phyloP scores from a whole-genome alignment of 2,888 invertebrate species.

The Phasia obesa region DNA sequence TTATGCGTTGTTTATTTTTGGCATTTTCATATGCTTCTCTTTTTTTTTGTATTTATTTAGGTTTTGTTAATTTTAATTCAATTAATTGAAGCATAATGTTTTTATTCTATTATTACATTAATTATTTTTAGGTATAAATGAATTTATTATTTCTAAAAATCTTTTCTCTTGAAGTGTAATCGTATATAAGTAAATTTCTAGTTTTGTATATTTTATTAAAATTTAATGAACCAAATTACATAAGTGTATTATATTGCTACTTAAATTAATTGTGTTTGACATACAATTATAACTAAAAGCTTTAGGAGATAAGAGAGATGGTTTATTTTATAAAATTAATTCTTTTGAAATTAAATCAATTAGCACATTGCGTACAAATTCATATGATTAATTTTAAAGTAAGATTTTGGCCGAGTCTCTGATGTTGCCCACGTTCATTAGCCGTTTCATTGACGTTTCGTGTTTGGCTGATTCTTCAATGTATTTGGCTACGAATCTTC shows the following conservation, averaged over 20 bases:
- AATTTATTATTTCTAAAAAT: background rate
- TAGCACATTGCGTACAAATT: too few relatives aligned
- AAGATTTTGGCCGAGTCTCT: too few relatives aligned
- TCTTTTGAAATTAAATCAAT: too few relatives aligned
- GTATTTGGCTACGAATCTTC: too few relatives aligned
- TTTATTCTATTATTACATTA: conserved; percentile 58
- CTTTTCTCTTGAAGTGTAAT: too few relatives aligned
- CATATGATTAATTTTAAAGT: too few relatives aligned
- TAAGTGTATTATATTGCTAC: background rate
- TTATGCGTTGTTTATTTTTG: conserved; percentile 35
- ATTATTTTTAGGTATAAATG: conserved; percentile 47
- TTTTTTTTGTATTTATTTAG: conserved; percentile 21
- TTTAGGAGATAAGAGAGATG: too few relatives aligned
- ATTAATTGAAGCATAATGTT: conserved; percentile 56
- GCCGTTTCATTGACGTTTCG: too few relatives aligned
- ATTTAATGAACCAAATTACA: background rate
- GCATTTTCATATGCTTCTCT: conserved; percentile 9
- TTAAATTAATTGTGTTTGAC: background rate
- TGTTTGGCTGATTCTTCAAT: too few relatives aligned
- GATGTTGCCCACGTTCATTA: too few relatives aligned
- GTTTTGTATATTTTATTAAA: background rate
- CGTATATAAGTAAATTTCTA: background rate
- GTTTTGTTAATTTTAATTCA: conserved; percentile 58
- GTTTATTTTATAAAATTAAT: too few relatives aligned
- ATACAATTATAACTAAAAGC: too few relatives aligned